phyloP scores from a whole-genome alignment of 2,888 invertebrate species.

The Uropetala carovei region DNA sequence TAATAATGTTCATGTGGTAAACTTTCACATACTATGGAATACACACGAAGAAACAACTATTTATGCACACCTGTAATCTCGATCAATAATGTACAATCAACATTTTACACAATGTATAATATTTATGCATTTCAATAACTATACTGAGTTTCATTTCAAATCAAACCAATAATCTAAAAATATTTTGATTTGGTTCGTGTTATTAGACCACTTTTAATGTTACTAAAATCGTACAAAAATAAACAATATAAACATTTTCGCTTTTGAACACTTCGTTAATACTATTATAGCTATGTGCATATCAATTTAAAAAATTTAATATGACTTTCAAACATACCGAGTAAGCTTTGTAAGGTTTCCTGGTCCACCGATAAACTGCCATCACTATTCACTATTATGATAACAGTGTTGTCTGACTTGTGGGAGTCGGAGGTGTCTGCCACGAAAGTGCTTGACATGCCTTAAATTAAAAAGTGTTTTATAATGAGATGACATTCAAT shows the following conservation, averaged over 20 bases:
- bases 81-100: no score
- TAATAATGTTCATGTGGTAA: no score
- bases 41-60: no score
- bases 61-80: no score
- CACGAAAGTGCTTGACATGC: slow-evolving; percentile 71
- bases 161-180: no score
- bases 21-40: no score
- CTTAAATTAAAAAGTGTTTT: slow-evolving; percentile 3
- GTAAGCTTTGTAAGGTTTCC: slow-evolving; percentile 85
- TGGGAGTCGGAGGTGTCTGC: slow-evolving; percentile 69
- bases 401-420: slow-evolving; percentile 80
- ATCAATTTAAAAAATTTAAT: neutral
- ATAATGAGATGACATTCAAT: neutral
- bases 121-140: no score
- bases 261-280: neutral
- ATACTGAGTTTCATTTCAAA: no score
- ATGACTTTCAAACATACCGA: slow-evolving; percentile 80
- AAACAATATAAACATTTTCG: no score
- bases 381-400: slow-evolving; percentile 92
- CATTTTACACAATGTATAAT: no score
- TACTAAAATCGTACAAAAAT: slow-evolving; percentile 63
- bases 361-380: slow-evolving; percentile 89
- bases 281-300: slow-evolving; percentile 54
- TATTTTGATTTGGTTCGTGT: neutral
- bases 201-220: slow-evolving; percentile 33